Conservation (phyloP, 2,113 vertebrate genomes). For the Tragulus kanchil region DNA sequence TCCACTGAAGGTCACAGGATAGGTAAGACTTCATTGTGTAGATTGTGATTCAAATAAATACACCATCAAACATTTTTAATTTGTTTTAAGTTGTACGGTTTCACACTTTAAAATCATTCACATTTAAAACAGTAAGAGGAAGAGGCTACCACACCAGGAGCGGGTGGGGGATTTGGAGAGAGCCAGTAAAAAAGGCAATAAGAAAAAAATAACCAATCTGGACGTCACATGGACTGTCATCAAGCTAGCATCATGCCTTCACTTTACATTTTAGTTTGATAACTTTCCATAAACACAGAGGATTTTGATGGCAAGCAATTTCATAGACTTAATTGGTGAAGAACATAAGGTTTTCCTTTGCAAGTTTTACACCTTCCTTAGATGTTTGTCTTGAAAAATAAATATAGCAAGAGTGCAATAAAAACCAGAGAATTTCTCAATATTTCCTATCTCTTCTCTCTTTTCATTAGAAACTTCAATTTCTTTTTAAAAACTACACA, state of each 20-base stretch:
- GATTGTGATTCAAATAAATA: not conserved
- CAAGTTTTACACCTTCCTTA: not conserved
- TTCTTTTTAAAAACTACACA: not conserved
- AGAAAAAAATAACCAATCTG: not conserved
- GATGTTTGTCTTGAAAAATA: constrained; percentile 31
- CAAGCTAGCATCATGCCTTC: not conserved
- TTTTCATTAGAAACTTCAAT: not conserved
- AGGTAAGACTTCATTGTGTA: not conserved
- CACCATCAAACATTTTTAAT: not conserved
- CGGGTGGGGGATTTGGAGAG: accelerated
- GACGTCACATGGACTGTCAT: not conserved
- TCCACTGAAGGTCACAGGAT: not conserved
- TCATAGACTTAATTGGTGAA: not conserved
- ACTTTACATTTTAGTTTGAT: not conserved
- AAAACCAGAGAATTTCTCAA: not conserved
- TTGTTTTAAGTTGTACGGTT: not conserved
- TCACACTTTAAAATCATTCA: not conserved
- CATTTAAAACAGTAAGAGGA: not conserved
- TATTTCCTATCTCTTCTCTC: not conserved
- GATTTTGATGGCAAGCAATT: not conserved
- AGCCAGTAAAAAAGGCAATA: not conserved
- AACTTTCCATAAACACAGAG: not conserved
- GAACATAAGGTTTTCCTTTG: not conserved
- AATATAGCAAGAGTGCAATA: not conserved
- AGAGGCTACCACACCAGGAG: not conserved